These are phyloP conservation scores for Lerista edwardsae DNA, from an alignment of 2,797 vertebrate species.

Conservation along the genomic window DNA sequence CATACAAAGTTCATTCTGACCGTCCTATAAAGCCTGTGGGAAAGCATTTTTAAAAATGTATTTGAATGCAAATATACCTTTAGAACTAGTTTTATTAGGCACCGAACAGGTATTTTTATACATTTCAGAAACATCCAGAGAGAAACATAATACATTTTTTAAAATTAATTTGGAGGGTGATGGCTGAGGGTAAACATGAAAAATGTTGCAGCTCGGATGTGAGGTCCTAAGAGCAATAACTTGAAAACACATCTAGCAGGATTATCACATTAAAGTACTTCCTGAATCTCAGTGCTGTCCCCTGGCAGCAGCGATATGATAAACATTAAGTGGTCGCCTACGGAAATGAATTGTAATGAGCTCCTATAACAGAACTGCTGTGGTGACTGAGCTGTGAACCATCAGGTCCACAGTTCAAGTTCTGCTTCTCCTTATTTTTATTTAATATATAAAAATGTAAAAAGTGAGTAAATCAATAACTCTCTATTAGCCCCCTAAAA, in stretches of 20 bases:
- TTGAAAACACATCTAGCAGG: neutral
- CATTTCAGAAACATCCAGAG: neutral
- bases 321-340: neutral
- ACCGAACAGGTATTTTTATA: constrained; percentile 8
- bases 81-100: neutral
- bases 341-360: neutral
- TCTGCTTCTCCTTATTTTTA: neutral
- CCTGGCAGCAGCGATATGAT: neutral
- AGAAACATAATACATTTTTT: neutral
- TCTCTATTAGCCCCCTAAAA: no score
- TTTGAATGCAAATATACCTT: constrained; percentile 1
- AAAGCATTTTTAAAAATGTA: neutral
- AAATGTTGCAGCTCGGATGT: constrained; percentile 11
- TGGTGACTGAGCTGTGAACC: neutral
- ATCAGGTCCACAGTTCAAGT: neutral
- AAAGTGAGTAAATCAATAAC: no score
- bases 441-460: no score
- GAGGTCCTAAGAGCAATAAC: neutral
- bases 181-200: neutral
- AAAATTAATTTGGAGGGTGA: neutral
- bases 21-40: neutral
- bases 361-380: constrained; percentile 17
- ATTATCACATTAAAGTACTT: constrained; percentile 10
- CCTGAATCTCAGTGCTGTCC: constrained; percentile 6
- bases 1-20: neutral